These are phyloP conservation scores for Antechinus flavipes DNA, from an alignment of 2,113 vertebrate species.

Conservation along the genomic window DNA sequence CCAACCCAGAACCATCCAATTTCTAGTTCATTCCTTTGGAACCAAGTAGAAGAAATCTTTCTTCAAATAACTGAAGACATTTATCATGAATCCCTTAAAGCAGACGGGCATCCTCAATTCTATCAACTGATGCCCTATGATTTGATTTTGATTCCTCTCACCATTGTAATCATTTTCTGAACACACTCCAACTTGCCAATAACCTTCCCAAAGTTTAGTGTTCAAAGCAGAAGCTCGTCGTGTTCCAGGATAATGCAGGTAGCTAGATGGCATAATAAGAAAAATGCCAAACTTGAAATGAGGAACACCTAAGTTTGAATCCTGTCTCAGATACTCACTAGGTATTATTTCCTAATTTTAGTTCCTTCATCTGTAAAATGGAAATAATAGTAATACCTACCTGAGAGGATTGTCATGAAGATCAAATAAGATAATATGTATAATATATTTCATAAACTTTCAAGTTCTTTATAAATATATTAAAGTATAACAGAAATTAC, in stretches of 20 bases:
- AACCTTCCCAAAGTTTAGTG: background rate
- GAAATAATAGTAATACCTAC: background rate
- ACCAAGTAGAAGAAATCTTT: background rate
- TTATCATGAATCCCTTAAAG: background rate
- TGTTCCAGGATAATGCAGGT: background rate
- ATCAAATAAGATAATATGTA: background rate
- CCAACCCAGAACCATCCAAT: background rate
- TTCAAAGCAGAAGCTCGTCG: background rate
- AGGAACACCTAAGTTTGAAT: background rate
- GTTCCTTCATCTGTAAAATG: background rate
- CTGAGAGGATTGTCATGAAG: background rate
- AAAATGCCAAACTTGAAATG: background rate
- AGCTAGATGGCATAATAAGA: background rate
- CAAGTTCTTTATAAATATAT: background rate
- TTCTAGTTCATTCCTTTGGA: background rate
- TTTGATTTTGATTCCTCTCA: background rate
- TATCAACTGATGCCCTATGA: background rate
- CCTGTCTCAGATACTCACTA: background rate
- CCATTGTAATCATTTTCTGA: background rate
- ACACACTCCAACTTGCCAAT: background rate
- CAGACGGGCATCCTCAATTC: background rate
- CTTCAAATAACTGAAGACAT: background rate
- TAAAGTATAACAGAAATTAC: background rate
- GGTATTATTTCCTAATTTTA: background rate
- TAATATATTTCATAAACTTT: background rate